Evolutionary conservation across 1,140 invertebrate species (phyloP).

Genomic region (Rhagoletis zephyria): DNA sequence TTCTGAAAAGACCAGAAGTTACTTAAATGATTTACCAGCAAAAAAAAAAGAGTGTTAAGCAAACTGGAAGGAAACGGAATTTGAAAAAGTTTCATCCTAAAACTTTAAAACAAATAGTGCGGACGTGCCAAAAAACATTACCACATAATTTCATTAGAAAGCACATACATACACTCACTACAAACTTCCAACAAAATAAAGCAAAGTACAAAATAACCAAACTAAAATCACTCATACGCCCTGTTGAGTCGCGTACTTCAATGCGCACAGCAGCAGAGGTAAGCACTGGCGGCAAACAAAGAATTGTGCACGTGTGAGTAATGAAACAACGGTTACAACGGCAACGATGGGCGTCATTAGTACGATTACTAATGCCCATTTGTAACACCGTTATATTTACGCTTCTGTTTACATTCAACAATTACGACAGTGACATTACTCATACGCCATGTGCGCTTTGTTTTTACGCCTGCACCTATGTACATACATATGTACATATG

Average conservation of each 20-base stretch:
- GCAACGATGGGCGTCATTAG: slow-evolving; percentile 1
- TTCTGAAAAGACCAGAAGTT: neutral
- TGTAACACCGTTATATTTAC: neutral
- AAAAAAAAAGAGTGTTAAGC: neutral
- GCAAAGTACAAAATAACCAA: neutral
- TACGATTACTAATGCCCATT: slow-evolving; percentile 45
- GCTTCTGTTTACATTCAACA: neutral
- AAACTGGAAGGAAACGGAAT: neutral
- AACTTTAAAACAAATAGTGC: neutral
- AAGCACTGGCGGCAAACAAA: neutral
- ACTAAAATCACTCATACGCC: neutral
- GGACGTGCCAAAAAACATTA: neutral
- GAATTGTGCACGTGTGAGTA: neutral
- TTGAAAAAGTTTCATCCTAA: neutral
- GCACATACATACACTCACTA: neutral
- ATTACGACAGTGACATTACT: neutral
- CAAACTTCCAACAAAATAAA: neutral
- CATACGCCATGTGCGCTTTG: slow-evolving; percentile 1
- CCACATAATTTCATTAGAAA: neutral
- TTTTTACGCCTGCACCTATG: no score
- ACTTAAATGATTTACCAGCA: neutral
- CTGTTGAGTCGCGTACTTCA: neutral
- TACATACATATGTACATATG: no score
- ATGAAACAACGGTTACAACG: neutral
- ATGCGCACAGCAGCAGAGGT: neutral